Evolutionary conservation across 2,113 vertebrate genomes (phyloP).

Genomic region (Myrmophylax atrothorax): DNA sequence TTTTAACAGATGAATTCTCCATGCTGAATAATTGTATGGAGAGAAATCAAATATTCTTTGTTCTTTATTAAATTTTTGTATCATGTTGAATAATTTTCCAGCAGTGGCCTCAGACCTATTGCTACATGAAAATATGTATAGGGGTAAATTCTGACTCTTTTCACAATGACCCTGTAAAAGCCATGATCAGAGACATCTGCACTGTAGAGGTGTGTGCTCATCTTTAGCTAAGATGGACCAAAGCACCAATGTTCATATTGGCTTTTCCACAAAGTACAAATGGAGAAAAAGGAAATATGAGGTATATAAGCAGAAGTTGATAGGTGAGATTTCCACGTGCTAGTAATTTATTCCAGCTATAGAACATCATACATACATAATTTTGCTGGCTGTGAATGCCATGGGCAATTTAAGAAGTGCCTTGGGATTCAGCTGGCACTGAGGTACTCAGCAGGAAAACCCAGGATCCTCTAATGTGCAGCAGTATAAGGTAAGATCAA

Average conservation of each 20-base stretch:
- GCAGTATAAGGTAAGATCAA: background rate
- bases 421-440: background rate
- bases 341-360: background rate
- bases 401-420: background rate
- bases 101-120: background rate
- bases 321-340: background rate
- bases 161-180: background rate
- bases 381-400: background rate
- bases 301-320: background rate
- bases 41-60: background rate
- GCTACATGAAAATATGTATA: background rate
- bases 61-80: background rate
- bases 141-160: background rate
- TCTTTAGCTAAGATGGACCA: background rate
- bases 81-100: background rate
- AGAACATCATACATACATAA: background rate
- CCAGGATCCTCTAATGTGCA: fast-evolving
- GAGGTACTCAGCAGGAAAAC: background rate
- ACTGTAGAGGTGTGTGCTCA: fast-evolving
- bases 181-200: background rate
- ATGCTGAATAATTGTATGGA: background rate
- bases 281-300: background rate
- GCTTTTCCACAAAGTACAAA: background rate
- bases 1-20: background rate
- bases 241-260: background rate